Percentiles rank a stretch among this genome's conserved stretches.
Evolutionary conservation across 2,113 vertebrate species (phyloP).

Genomic region (Saccopteryx leptura): DNA sequence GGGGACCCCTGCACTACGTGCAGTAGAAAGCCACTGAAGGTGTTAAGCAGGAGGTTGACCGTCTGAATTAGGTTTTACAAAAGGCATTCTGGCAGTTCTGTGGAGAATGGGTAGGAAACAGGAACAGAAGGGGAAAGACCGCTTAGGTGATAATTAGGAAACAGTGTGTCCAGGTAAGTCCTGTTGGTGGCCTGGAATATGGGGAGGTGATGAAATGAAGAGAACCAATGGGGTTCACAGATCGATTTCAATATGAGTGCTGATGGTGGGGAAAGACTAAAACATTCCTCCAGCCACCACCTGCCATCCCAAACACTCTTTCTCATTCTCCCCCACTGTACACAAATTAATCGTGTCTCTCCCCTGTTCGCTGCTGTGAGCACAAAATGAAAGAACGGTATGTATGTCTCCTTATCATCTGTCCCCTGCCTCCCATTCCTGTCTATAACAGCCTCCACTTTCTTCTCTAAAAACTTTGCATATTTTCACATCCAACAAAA

Average conservation of each 20-base stretch:
- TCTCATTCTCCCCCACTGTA: not conserved
- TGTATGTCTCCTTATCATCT: not conserved
- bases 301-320: not conserved
- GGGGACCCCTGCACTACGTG: too few species aligned
- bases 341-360: not conserved
- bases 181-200: not conserved
- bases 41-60: not conserved
- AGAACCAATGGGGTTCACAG: not conserved
- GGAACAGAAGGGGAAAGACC: slow-evolving; percentile 1
- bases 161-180: not conserved
- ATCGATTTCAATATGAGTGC: not conserved
- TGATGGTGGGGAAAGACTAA: slow-evolving; percentile 9
- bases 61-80: slow-evolving; percentile 47
- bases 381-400: slow-evolving; percentile 3
- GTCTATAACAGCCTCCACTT: not conserved
- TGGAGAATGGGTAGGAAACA: not conserved
- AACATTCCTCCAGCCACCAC: not conserved
- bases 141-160: not conserved
- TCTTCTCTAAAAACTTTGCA: not conserved
- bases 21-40: not conserved
- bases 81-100: not conserved
- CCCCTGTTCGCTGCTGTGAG: not conserved
- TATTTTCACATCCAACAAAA: not conserved
- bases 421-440: not conserved
- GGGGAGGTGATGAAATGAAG: not conserved